A percentile compares a stretch with the other conserved stretches of the same genome.
These are phyloP conservation scores for Scartelaos histophorus DNA, from an alignment of 2,113 vertebrate genomes.

Conservation along the genomic window DNA sequence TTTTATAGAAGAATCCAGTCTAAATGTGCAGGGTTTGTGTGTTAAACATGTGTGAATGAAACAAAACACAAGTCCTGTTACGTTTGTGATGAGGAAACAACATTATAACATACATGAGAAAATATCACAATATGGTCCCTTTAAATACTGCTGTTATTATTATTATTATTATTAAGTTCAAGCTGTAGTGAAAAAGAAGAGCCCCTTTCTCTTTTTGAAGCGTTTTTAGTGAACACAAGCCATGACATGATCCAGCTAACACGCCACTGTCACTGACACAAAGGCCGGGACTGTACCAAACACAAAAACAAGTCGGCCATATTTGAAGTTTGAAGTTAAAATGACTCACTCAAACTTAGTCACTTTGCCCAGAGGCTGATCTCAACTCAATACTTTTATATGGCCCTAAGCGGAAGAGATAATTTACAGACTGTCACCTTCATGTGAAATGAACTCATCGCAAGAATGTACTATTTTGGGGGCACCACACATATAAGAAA, in stretches of 20 bases:
- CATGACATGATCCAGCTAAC: slow-evolving; percentile 42
- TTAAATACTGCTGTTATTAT: slow-evolving; percentile 8
- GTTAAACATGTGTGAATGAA: no score
- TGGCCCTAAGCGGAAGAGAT: not conserved
- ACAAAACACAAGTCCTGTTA: no score
- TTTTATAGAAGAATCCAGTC: no score
- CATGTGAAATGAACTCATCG: not conserved
- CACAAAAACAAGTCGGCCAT: not conserved
- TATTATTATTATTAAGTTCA: slow-evolving; percentile 4
- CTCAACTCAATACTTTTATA: not conserved
- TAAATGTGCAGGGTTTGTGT: no score
- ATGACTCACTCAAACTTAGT: not conserved
- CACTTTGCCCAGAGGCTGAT: not conserved
- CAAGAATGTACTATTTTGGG: not conserved
- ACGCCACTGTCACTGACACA: slow-evolving; percentile 26
- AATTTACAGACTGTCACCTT: not conserved
- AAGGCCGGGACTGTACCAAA: slow-evolving; percentile 16
- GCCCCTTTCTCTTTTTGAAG: slow-evolving; percentile 25
- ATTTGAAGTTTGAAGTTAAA: not conserved
- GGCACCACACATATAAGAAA: not conserved
- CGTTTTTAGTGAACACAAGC: slow-evolving; percentile 48
- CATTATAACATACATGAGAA: no score
- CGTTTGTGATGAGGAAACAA: no score
- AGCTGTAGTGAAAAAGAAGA: slow-evolving; percentile 19
- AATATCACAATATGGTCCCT: not conserved